Evolutionary conservation across 2,797 vertebrate genomes (phyloP).

Genomic region (Cichlasoma orientale): DNA sequence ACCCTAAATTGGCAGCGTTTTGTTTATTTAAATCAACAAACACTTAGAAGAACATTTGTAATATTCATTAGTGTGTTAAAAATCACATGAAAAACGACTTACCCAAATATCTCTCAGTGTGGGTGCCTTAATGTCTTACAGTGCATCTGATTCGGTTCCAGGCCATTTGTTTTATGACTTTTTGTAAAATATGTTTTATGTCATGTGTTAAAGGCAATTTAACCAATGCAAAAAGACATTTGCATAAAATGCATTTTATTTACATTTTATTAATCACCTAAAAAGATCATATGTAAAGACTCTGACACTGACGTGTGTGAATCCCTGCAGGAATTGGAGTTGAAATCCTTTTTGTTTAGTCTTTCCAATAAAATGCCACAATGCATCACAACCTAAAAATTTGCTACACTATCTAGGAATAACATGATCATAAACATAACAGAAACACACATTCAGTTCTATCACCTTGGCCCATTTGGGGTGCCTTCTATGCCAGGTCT

Average conservation of each 20-base stretch:
- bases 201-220: background rate
- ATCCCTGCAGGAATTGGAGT: background rate
- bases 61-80: background rate
- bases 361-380: background rate
- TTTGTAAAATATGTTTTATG: background rate
- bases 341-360: background rate
- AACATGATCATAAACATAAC: background rate
- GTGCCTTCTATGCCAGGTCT: background rate
- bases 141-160: background rate
- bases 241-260: background rate
- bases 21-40: no score
- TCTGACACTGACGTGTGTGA: background rate
- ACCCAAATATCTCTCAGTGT: background rate
- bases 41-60: no score
- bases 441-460: background rate
- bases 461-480: background rate
- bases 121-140: background rate
- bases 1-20: accelerated
- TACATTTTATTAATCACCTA: background rate
- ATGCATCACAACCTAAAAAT: background rate
- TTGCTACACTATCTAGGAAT: no score
- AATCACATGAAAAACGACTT: background rate
- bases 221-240: background rate
- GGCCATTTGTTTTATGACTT: no score
- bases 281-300: background rate